Evolutionary conservation across 2,888 invertebrate genomes (phyloP), one percentile per base, ranked within the genome.

Genomic region (Bhutanitis thaidina): DNA sequence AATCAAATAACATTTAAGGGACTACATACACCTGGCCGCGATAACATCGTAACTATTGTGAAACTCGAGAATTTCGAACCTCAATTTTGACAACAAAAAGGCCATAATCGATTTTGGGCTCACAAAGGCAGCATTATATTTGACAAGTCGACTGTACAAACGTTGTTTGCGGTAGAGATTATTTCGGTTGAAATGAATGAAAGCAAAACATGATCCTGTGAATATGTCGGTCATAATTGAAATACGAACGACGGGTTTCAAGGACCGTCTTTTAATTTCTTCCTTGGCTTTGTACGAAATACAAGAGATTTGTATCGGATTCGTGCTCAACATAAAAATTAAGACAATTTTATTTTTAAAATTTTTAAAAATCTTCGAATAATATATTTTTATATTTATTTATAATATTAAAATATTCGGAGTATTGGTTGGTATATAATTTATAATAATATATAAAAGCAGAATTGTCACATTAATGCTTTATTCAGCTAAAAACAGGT

Each of bases 81-180:
- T 83, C 87, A 85, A 86, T 86, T 88, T 86, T 87, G 87, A 88
- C 86, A 88, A 87, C 89, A 88, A 88, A 89, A 88, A 88, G 87
- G 78, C 80, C 74, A 79, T 88, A 89, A 89, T 89, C 89, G 89
- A 88, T 88, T 89, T 87, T 80, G 67, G 75, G 73, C 69, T 59
- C 70, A 86, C 86, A 89, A 88, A 85, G 74, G 74, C 62, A 60
- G 81, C 72, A 85, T 88, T 88, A 85, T 89, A 83, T 86, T 83
- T 89, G 84, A 82, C 87, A 84, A 87, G 84, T 85, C 86, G 80
- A 81, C 85, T 86, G 86, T 78, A 80, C 76, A 76, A 75, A 72
- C 76, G 77, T 68, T 89, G 89, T 88, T 89, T 89, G 89, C 81
- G 87, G 88, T 88, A 74, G 74, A 82, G 89, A 89, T 89, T 89